These are phyloP conservation scores for Carcharodon carcharias DNA, from an alignment of 2,797 vertebrate species.

Conservation along the genomic window DNA sequence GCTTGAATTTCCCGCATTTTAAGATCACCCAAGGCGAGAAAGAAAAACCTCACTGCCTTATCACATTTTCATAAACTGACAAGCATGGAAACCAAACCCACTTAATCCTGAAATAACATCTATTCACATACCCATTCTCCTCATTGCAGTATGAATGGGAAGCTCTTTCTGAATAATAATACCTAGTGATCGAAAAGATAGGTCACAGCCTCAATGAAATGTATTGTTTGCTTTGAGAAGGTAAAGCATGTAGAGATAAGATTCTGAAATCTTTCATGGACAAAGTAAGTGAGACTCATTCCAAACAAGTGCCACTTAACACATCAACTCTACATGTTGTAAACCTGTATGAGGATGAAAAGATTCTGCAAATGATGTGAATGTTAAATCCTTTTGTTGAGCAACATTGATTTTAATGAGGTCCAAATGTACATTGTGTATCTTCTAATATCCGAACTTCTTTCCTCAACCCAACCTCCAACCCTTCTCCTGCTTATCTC, in stretches of 20 bases:
- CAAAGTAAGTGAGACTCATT: background rate
- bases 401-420: constrained; percentile 18
- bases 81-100: background rate
- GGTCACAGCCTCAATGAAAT: constrained; percentile 6
- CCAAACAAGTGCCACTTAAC: constrained; percentile 15
- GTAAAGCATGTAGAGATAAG: constrained; percentile 15
- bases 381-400: background rate
- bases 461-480: background rate
- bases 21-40: background rate
- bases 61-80: background rate
- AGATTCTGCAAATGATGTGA: background rate
- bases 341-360: background rate
- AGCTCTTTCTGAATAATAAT: background rate
- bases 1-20: background rate
- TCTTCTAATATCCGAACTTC: background rate
- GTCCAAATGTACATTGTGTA: background rate
- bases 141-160: background rate
- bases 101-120: background rate
- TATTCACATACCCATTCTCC: background rate
- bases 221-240: constrained; percentile 22
- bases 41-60: background rate
- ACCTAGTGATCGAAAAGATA: background rate
- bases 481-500: background rate
- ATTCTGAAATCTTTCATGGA: constrained; percentile 9
- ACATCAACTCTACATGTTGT: background rate